Evolutionary conservation across 2,797 vertebrate species (phyloP).

Genomic region (Uromys caudimaculatus): DNA sequence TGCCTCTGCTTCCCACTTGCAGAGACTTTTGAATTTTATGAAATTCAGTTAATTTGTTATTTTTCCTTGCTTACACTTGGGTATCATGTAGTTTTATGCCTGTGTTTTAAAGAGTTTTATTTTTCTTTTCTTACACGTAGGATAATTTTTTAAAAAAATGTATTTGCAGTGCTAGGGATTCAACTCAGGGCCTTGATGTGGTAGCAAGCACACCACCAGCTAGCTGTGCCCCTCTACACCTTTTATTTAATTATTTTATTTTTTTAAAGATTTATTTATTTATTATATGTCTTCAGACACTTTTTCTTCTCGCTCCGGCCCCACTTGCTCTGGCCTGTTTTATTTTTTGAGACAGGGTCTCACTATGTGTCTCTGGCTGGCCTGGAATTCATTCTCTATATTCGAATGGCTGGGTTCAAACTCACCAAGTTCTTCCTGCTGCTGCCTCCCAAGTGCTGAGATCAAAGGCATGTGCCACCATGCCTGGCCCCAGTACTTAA

Average conservation of each 20-base stretch:
- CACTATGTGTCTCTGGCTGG: neutral
- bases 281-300: too few relatives aligned
- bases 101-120: neutral
- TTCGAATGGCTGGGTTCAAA: neutral
- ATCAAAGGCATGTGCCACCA: neutral
- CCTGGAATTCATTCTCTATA: too few relatives aligned
- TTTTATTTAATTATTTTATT: neutral
- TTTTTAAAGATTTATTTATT: too few relatives aligned
- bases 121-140: neutral
- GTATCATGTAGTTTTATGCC: neutral
- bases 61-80: neutral
- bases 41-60: neutral
- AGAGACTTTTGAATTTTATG: neutral
- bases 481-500: neutral
- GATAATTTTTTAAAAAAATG: neutral
- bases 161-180: neutral
- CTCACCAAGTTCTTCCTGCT: neutral
- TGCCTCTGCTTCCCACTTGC: neutral
- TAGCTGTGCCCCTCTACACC: neutral
- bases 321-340: neutral
- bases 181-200: neutral
- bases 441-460: too few relatives aligned
- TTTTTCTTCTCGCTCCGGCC: too few relatives aligned
- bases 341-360: neutral
- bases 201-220: neutral